These are phyloP conservation scores for Diarsia mendica DNA, from an alignment of 2,888 invertebrate species.

Conservation along the genomic window DNA sequence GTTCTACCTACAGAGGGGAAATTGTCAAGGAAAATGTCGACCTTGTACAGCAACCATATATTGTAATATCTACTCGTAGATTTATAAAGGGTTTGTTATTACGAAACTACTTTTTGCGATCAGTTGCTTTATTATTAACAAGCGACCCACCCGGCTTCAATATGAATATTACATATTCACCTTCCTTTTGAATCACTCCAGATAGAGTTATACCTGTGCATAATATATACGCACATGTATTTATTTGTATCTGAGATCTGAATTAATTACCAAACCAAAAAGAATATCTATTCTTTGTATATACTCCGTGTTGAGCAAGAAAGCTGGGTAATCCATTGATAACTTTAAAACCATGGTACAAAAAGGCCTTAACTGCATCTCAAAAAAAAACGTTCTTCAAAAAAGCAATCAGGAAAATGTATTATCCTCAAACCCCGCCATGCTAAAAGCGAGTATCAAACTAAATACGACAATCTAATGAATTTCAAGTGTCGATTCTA, in stretches of 20 bases:
- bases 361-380: not conserved
- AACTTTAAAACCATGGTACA: not conserved
- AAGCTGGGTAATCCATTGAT: not conserved
- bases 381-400: not conserved
- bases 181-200: too few species aligned
- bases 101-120: not conserved
- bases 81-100: slow-evolving; percentile 2
- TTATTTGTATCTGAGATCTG: too few species aligned
- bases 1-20: slow-evolving; percentile 71
- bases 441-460: slow-evolving; percentile 54
- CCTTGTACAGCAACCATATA: slow-evolving; percentile 14
- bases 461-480: slow-evolving; percentile 69
- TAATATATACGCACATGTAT: too few species aligned
- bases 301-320: not conserved
- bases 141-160: too few species aligned
- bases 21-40: slow-evolving; percentile 59
- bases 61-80: slow-evolving; percentile 10
- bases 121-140: not conserved
- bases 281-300: not conserved
- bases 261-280: too few species aligned
- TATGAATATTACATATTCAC: too few species aligned
- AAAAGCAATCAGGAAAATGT: slow-evolving; percentile 19
- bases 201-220: too few species aligned
- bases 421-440: slow-evolving; percentile 32
- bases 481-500: slow-evolving; percentile 82